A percentile compares a stretch with the other conserved stretches of the same genome.
phyloP scores from a whole-genome alignment of 2,888 invertebrate species.

The Noctua comes region DNA sequence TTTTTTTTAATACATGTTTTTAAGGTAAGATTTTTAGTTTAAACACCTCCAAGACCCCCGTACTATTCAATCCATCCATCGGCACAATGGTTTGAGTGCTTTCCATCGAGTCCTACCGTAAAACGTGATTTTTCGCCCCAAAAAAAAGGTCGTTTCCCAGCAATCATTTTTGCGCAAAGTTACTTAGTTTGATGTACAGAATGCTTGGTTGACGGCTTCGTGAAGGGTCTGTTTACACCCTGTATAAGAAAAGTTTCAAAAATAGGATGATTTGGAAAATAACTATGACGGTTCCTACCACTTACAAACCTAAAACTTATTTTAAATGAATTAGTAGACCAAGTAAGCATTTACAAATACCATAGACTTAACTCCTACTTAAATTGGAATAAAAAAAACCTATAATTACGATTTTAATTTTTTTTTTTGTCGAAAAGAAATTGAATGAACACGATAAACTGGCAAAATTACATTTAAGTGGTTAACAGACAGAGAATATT shows the following conservation, averaged over 20 bases:
- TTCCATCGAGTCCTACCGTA: no score
- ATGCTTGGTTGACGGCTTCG: no score
- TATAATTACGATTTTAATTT: neutral
- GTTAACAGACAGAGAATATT: slow-evolving; percentile 57
- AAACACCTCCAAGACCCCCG: no score
- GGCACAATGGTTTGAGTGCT: no score
- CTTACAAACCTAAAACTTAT: neutral
- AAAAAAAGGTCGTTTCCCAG: no score
- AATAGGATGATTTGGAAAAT: neutral
- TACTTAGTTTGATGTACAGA: no score
- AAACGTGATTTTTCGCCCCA: no score
- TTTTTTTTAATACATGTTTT: no score
- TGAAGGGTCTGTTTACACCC: no score
- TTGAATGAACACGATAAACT: neutral
- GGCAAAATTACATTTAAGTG: neutral
- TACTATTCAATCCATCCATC: no score
- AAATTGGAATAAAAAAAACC: neutral
- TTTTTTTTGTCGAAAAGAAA: neutral
- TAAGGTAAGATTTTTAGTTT: no score
- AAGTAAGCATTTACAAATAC: neutral
- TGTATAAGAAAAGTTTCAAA: neutral
- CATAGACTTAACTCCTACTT: neutral
- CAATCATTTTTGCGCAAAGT: no score
- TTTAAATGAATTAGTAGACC: neutral
- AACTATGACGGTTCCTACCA: neutral